Evolutionary conservation across 2,113 vertebrate genomes (phyloP), one percentile per base, ranked within the genome.

Genomic region (Phrynosoma blainvillii): DNA sequence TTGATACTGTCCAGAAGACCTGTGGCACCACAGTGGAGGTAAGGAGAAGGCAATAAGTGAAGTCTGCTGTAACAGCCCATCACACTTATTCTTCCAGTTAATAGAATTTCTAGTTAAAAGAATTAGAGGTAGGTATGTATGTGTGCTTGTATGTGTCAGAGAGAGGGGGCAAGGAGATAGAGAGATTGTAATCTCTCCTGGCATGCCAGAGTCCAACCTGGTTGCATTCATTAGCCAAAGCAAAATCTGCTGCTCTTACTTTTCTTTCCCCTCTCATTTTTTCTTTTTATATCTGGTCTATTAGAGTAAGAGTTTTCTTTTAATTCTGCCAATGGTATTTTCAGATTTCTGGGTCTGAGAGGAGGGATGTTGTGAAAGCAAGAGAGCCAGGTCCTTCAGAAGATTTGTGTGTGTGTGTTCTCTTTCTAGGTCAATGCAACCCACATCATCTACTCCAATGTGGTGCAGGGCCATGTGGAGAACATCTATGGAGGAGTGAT

Each of bases 21-120:
- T 97, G 96, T 87, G 96, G 96, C 16, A 96, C 96, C 32, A 36
- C 42, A 30, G 85, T 96, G 32, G 89, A 18, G 94, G 96, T 96
- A 93, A 11, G 30, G 10, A n/a, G 7, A 54, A 16, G 59, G 27
- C 52, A 4, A 10, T 21, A 54, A 54, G 25, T 14, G 13, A 42
- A 10, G 4, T 16, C 10, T 10, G 40, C 25, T 52, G 11, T 5
- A 6, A 23, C 75, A 47, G 47, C 47, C 47, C 47, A 27, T 2
- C 2, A 14, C 27, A 78, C 21, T 27, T 6, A 27, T 25, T 25
- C 5, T 5, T 30, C 27, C 27, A 52, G 23, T 52, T 78, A 13
- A 25, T 27, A 52, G 76, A 78, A 7, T 11, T 11, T 52, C 40
- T 25, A 25, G 76, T 14, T 13, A 0, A 78, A 78, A 52, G 76